phyloP scores from a whole-genome alignment of 2,888 invertebrate genomes.

The Tetramorium bicarinatum region DNA sequence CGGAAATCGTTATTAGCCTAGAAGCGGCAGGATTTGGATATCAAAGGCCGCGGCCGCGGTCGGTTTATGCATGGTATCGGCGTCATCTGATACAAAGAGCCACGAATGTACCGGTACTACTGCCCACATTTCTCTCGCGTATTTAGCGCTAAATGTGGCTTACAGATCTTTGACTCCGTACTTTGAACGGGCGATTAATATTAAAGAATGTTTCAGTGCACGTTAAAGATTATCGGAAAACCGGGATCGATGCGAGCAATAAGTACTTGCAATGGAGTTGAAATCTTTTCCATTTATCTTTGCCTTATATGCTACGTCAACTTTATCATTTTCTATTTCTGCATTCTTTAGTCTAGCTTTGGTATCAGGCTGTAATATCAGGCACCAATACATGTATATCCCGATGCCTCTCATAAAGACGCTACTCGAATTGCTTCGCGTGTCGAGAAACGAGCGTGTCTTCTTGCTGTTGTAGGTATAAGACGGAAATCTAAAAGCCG shows the following conservation, averaged over 20 bases:
- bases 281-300: neutral
- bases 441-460: slow-evolving; percentile 49
- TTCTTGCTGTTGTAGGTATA: neutral
- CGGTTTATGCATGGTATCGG: slow-evolving; percentile 45
- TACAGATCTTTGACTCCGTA: neutral
- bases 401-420: slow-evolving; percentile 35
- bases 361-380: slow-evolving; percentile 30
- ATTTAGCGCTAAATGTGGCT: neutral
- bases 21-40: slow-evolving; percentile 52
- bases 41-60: slow-evolving; percentile 37
- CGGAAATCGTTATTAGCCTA: slow-evolving; percentile 56
- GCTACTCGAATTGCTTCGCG: slow-evolving; percentile 42
- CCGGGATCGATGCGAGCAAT: neutral
- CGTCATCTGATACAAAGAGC: slow-evolving; percentile 49
- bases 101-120: neutral
- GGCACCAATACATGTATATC: slow-evolving; percentile 9
- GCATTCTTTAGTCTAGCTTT: neutral
- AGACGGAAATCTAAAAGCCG: slow-evolving; percentile 32
- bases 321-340: neutral
- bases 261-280: too few species aligned
- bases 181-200: neutral
- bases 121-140: neutral
- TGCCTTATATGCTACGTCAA: neutral
- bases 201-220: neutral
- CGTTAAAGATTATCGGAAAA: neutral